These are phyloP conservation scores for Adelphocoris suturalis DNA, from an alignment of 2,888 invertebrate genomes.

Conservation along the genomic window DNA sequence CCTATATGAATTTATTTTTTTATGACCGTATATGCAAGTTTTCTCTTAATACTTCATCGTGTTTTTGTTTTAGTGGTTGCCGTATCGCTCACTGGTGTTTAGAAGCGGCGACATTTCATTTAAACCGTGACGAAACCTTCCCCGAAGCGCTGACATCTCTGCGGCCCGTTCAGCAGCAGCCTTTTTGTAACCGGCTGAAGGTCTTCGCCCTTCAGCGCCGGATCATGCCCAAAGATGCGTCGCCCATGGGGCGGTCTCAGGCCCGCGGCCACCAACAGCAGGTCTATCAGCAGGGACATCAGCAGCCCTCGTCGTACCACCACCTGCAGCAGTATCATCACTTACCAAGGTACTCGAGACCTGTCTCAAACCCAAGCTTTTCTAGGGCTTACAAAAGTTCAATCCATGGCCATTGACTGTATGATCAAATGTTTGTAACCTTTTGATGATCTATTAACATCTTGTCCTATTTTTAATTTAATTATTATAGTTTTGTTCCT, in stretches of 20 bases:
- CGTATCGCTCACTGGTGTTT: background rate
- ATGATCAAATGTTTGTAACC: too few relatives aligned
- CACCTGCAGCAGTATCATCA: conserved; percentile 45
- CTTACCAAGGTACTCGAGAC: background rate
- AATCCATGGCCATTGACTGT: too few relatives aligned
- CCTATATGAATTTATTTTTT: too few relatives aligned
- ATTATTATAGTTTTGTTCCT: too few relatives aligned
- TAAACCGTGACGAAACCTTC: background rate
- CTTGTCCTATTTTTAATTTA: too few relatives aligned
- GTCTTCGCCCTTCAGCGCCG: background rate
- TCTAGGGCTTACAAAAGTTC: too few relatives aligned
- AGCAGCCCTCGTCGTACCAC: conserved; percentile 47
- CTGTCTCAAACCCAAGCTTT: background rate
- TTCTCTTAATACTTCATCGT: too few relatives aligned
- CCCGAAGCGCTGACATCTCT: background rate
- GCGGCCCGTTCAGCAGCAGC: too few relatives aligned
- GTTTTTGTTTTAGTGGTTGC: background rate
- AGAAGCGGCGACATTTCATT: background rate
- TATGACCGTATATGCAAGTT: too few relatives aligned
- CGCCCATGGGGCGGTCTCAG: background rate
- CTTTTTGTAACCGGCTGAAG: too few relatives aligned
- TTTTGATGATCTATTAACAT: too few relatives aligned
- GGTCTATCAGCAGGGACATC: background rate
- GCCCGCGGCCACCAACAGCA: background rate
- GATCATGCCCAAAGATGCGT: background rate